Evolutionary conservation across 2,113 vertebrate genomes (phyloP).

Genomic region (Alces alces): DNA sequence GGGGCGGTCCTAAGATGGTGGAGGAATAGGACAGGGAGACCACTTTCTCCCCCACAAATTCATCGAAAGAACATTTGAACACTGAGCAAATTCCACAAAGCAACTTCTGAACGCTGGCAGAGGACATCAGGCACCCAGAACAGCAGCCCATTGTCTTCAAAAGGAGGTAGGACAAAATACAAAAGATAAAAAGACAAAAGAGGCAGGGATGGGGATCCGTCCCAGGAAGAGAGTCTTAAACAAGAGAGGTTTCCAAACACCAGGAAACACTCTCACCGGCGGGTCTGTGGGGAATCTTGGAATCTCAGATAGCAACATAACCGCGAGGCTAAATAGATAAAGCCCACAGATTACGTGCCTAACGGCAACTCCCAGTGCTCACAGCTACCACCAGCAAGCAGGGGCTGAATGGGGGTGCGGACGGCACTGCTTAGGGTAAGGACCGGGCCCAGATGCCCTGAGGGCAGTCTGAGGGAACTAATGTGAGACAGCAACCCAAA

Average conservation of each 20-base stretch:
- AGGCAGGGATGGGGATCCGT: background rate
- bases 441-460: background rate
- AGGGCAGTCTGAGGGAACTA: background rate
- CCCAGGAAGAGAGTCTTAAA: background rate
- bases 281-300: background rate
- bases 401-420: background rate
- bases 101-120: background rate
- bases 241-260: background rate
- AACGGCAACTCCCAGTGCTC: background rate
- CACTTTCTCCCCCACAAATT: background rate
- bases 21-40: background rate
- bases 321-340: accelerated
- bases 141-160: background rate
- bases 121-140: background rate
- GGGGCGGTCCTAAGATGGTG: accelerated
- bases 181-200: background rate
- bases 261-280: accelerated
- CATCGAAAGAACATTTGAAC: background rate
- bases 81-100: background rate
- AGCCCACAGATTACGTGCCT: background rate
- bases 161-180: background rate
- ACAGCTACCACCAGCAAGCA: background rate
- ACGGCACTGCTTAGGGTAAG: background rate
- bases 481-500: background rate
- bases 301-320: background rate